These are phyloP conservation scores for Athrips mouffetella DNA, from an alignment of 2,888 invertebrate genomes.

Conservation along the genomic window DNA sequence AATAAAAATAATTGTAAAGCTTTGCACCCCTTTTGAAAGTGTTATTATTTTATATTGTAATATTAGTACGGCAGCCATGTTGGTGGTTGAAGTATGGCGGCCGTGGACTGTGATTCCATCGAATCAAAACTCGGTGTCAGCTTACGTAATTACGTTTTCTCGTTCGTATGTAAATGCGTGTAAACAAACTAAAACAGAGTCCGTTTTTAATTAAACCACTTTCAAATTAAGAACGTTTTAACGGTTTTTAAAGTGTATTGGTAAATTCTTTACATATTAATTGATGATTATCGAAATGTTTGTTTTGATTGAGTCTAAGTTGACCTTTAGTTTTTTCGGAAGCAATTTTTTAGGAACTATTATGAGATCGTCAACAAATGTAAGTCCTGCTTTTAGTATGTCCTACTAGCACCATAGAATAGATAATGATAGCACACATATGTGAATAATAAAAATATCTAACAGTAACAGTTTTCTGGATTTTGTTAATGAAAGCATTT, in stretches of 20 bases:
- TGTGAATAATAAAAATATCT: neutral
- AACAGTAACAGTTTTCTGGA: neutral
- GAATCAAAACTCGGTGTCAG: slow-evolving; percentile 12
- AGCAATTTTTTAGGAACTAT: too few relatives aligned
- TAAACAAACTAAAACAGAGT: slow-evolving; percentile 16
- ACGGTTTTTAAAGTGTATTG: neutral
- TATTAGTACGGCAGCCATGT: slow-evolving; percentile 6
- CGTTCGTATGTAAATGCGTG: slow-evolving; percentile 4
- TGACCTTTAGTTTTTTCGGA: neutral
- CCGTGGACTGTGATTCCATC: slow-evolving; percentile 19
- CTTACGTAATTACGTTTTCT: slow-evolving; percentile 9
- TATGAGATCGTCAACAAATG: too few relatives aligned
- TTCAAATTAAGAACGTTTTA: neutral
- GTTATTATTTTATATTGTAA: slow-evolving; percentile 20
- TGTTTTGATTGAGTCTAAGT: neutral
- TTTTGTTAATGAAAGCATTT: slow-evolving; percentile 3
- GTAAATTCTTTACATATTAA: neutral
- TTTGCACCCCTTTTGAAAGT: slow-evolving; percentile 45
- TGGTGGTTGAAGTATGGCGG: neutral
- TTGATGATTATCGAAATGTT: neutral
- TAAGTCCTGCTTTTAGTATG: too few relatives aligned
- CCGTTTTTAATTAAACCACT: slow-evolving; percentile 6
- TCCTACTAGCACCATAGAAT: too few relatives aligned
- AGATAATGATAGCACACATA: neutral
- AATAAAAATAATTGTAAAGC: slow-evolving; percentile 68